Evolutionary conservation across 2,113 vertebrate species (phyloP).

Genomic region (Emydura subglobosa): DNA sequence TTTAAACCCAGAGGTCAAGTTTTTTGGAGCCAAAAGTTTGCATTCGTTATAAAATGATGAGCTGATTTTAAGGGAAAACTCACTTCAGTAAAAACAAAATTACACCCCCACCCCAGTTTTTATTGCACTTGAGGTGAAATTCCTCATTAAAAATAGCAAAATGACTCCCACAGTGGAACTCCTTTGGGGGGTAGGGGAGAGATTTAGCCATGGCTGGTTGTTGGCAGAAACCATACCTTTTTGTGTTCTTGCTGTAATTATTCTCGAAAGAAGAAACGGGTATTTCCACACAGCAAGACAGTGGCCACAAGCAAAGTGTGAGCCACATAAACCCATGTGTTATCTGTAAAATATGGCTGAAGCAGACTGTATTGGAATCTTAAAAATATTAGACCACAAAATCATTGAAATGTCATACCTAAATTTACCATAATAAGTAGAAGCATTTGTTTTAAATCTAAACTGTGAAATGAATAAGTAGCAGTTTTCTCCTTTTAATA

Average conservation of each 20-base stretch:
- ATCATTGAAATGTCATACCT: constrained; percentile 11
- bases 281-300: constrained; percentile 56
- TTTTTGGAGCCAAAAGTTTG: not conserved
- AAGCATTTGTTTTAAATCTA: not conserved
- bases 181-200: not conserved
- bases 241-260: constrained; percentile 31
- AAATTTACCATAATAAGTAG: constrained; percentile 16
- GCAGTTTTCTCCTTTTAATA: constrained; percentile 26
- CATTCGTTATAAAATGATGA: constrained; percentile 28
- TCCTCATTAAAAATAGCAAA: constrained; percentile 37
- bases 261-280: constrained; percentile 18
- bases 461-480: not conserved
- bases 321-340: constrained; percentile 50
- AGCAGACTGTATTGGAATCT: constrained; percentile 39
- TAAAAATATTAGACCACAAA: constrained; percentile 57
- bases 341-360: constrained; percentile 48
- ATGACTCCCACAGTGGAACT: constrained; percentile 12
- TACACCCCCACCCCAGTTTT: not conserved
- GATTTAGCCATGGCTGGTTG: not conserved
- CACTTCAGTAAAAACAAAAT: not conserved
- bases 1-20: not conserved
- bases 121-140: constrained; percentile 31
- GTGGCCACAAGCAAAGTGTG: not conserved
- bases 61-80: constrained; percentile 6
- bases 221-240: constrained; percentile 16